phyloP scores from a whole-genome alignment of 2,113 vertebrate species.

The Zosterops lateralis region DNA sequence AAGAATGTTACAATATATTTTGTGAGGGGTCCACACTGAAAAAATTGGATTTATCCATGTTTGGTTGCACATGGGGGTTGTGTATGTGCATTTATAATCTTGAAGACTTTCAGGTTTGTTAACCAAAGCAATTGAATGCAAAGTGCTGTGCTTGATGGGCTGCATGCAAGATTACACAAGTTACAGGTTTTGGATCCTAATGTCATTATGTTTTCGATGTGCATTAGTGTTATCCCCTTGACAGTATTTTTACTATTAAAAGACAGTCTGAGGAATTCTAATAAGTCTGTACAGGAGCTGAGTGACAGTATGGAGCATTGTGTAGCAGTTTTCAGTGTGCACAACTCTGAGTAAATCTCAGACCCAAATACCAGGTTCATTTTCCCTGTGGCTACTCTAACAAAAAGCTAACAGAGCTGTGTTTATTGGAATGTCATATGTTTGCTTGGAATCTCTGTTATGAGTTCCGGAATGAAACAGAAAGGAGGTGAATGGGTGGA shows the following conservation, averaged over 20 bases:
- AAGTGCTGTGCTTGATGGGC: neutral
- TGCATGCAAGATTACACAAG: neutral
- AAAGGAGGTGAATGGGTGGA: neutral
- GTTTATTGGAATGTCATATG: neutral
- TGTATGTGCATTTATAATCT: neutral
- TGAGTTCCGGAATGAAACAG: neutral
- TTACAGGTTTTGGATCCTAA: neutral
- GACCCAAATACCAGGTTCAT: neutral
- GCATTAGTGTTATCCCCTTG: neutral
- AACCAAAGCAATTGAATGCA: neutral
- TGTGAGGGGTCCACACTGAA: neutral
- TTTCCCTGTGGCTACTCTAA: neutral
- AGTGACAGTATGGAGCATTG: neutral
- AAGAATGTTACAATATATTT: neutral
- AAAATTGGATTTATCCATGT: neutral
- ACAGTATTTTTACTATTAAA: neutral
- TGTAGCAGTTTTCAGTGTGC: neutral
- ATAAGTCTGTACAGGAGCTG: neutral
- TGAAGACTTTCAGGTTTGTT: neutral
- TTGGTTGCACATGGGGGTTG: neutral
- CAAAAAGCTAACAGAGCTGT: neutral
- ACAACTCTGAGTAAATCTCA: neutral
- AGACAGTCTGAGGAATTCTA: neutral
- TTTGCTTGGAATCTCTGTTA: neutral
- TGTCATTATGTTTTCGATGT: neutral